Evolutionary conservation across 2,797 vertebrate genomes (phyloP).

Genomic region (Crypturellus tataupa): DNA sequence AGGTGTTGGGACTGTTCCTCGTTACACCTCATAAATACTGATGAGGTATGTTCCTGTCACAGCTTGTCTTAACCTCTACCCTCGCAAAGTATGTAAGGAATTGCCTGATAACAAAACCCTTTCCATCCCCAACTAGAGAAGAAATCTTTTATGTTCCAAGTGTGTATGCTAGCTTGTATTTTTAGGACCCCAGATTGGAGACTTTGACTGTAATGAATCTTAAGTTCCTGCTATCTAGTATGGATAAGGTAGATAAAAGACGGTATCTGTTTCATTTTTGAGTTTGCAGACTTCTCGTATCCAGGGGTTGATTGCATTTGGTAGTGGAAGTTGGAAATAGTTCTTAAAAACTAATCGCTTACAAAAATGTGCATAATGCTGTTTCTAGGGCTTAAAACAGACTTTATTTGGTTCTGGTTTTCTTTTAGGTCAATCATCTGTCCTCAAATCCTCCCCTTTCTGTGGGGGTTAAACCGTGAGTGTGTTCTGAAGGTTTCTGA

Average conservation of each 20-base stretch:
- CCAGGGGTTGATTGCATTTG: rapidly evolving
- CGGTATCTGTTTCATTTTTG: neutral
- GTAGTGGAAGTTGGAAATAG: neutral
- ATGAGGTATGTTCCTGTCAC: neutral
- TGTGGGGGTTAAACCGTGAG: rapidly evolving
- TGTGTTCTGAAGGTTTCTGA: neutral
- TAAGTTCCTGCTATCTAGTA: rapidly evolving
- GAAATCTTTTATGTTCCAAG: rapidly evolving
- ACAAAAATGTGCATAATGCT: rapidly evolving
- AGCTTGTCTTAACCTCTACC: constrained; percentile 52
- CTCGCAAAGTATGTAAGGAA: constrained; percentile 46
- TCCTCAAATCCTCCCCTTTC: rapidly evolving
- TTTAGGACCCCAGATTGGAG: neutral
- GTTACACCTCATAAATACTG: neutral
- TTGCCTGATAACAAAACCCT: constrained; percentile 60
- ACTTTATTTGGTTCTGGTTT: rapidly evolving
- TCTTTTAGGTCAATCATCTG: neutral
- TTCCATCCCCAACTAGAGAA: constrained; percentile 61
- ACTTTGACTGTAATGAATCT: neutral
- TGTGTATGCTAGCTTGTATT: neutral
- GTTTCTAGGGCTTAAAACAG: rapidly evolving
- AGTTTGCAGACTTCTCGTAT: no score
- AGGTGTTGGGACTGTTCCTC: neutral
- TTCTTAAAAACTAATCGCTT: rapidly evolving
- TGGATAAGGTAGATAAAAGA: neutral